phyloP scores from a whole-genome alignment of 2,888 invertebrate genomes.

The Volucella inflata region DNA sequence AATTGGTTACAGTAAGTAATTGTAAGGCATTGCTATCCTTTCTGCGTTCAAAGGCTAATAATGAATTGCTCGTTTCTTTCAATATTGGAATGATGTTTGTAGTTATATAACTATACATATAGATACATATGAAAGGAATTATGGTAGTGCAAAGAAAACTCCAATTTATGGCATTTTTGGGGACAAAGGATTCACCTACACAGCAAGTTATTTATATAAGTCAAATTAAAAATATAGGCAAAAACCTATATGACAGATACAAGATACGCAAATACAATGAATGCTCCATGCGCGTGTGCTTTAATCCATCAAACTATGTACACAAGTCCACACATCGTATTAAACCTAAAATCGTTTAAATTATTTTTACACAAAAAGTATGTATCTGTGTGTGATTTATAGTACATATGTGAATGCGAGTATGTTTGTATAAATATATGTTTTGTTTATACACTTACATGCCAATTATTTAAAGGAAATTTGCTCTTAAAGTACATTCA shows the following conservation, averaged over 20 bases:
- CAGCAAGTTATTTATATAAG: constrained; percentile 21
- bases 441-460: constrained; percentile 14
- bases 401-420: constrained; percentile 4
- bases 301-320: constrained; percentile 30
- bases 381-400: not conserved
- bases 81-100: too few species aligned
- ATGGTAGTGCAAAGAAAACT: constrained; percentile 4
- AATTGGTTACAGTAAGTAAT: constrained; percentile 16
- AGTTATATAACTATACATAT: too few species aligned
- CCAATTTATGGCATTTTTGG: constrained; percentile 10
- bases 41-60: not conserved
- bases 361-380: too few species aligned
- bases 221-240: constrained; percentile 44
- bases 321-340: not conserved
- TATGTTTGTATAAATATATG: not conserved
- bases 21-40: not conserved
- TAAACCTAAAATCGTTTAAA: not conserved
- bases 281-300: constrained; percentile 57
- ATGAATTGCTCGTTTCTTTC: too few species aligned
- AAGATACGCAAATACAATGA: constrained; percentile 32
- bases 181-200: constrained; percentile 35
- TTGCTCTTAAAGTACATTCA: constrained; percentile 24
- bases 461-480: constrained; percentile 41
- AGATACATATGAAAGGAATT: not conserved
- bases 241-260: constrained; percentile 55